Evolutionary conservation across 2,113 vertebrate species (phyloP).

Genomic region (Salvelinus sp.): DNA sequence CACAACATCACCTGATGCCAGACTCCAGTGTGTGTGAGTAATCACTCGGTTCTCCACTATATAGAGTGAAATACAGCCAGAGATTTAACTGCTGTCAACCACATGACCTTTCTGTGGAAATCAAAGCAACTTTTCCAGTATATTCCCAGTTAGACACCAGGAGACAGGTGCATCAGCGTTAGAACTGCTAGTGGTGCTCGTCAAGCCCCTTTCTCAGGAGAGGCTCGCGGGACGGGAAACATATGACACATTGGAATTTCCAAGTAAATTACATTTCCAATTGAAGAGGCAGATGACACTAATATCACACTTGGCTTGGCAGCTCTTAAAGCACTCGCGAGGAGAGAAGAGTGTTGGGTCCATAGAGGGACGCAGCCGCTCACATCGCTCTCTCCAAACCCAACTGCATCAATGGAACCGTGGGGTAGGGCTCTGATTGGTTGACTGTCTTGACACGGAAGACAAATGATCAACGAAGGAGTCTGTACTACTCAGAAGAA

Average conservation of each 20-base stretch:
- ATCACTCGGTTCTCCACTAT: conserved; percentile 43
- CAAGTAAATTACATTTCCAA: conserved; percentile 61
- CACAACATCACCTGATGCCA: conserved; percentile 37
- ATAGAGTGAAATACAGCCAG: conserved; percentile 37
- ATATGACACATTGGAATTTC: conserved; percentile 60
- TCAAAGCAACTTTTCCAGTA: conserved; percentile 21
- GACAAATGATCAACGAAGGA: conserved; percentile 19
- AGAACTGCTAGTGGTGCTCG: conserved; percentile 31
- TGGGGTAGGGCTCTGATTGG: conserved; percentile 13
- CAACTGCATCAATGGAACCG: conserved; percentile 15
- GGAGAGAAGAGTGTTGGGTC: conserved; percentile 25
- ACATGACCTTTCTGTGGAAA: conserved; percentile 39
- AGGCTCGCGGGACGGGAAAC: conserved; percentile 43
- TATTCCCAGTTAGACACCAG: conserved; percentile 34
- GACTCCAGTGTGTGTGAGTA: conserved; percentile 40
- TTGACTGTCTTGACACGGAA: conserved; percentile 18
- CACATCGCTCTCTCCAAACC: conserved; percentile 44
- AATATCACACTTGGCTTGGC: conserved; percentile 69
- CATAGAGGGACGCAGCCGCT: conserved; percentile 21
- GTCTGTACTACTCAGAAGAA: conserved; percentile 14
- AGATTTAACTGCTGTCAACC: conserved; percentile 47
- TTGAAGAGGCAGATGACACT: conserved; percentile 67
- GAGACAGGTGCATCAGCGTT: conserved; percentile 54
- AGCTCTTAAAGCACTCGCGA: conserved; percentile 57
- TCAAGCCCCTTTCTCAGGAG: conserved; percentile 25